Conservation (phyloP, 1,140 invertebrate species). For the Ganaspis sp. region DNA sequence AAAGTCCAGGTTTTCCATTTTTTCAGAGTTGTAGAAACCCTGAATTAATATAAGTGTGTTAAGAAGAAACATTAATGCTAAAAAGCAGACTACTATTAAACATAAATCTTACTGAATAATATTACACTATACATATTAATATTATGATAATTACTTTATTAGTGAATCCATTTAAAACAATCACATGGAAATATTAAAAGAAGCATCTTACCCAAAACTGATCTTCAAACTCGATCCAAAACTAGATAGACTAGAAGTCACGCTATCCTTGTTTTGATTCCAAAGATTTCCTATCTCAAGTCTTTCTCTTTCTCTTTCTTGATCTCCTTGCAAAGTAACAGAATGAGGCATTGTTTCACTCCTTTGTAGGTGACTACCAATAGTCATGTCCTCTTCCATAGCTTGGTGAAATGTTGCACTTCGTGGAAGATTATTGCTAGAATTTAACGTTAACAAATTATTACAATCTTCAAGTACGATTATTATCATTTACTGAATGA, state of each 20-base stretch:
- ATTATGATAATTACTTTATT: too few relatives aligned
- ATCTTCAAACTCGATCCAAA: slow-evolving; percentile 88
- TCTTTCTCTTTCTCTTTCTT: slow-evolving; percentile 72
- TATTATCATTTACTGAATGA: too few relatives aligned
- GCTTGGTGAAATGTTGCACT: slow-evolving; percentile 73
- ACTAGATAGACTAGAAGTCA: slow-evolving; percentile 85
- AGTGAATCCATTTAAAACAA: slow-evolving; percentile 38
- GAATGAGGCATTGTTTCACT: slow-evolving; percentile 87
- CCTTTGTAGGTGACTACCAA: slow-evolving; percentile 79
- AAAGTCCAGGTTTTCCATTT: too few relatives aligned
- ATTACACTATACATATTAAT: too few relatives aligned
- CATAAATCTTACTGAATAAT: too few relatives aligned
- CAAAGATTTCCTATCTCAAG: slow-evolving; percentile 71
- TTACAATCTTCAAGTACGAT: too few relatives aligned
- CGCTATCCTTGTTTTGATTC: slow-evolving; percentile 78
- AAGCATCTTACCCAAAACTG: slow-evolving; percentile 85
- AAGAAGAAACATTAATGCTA: not conserved
- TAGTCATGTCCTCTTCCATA: slow-evolving; percentile 65
- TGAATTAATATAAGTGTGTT: slow-evolving; percentile 31
- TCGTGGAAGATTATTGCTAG: slow-evolving; percentile 68
- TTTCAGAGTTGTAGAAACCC: too few relatives aligned
- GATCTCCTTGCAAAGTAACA: slow-evolving; percentile 71
- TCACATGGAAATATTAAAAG: slow-evolving; percentile 44
- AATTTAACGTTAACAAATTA: too few relatives aligned
- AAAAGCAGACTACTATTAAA: not conserved